Evolutionary conservation across 1,140 invertebrate species (phyloP), one percentile per base, ranked within the genome.

Genomic region (Eumeta japonica): DNA sequence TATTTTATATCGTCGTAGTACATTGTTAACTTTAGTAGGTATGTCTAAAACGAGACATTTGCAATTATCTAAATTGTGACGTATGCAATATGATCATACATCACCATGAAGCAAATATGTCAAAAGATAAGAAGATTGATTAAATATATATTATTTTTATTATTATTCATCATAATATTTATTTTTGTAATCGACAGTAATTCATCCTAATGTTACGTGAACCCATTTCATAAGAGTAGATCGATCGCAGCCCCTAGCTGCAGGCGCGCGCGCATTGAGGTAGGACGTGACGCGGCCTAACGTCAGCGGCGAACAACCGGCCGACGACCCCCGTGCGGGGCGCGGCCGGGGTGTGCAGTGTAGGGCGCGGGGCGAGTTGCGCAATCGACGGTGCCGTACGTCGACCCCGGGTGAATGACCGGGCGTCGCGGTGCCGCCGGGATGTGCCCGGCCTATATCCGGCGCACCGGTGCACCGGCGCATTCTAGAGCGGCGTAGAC

Each of bases 391-490:
- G n/a, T n/a, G n/a, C n/a, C 59, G 65, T 67, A 62, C 66, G 63
- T 45, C 57, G 71, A 71, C 65, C 64, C 52, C 64, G 62, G 65
- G 62, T 72, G 65, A 72, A 73, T 55, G 66, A 33, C 65, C 63
- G 55, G 55, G 52, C 59, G 54, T 58, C 57, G 63, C 56, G 62
- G 60, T 64, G 61, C 60, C 59, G 67, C 62, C 61, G 63, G 64
- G 65, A 74, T 70, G 65, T 63, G 67, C 66, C 70, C 65, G 63
- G 64, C 62, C 64, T 66, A 71, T 70, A 68, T 68, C 65, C 62
- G 63, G 64, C 60, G 58, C 62, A 68, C 62, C 67, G 68, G 71
- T 73, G 65, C 71, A 68, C 62, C 64, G 56, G 58, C 66, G 64
- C 60, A 70, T 71, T 72, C 67, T 71, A 68, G 66, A 75, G 60